phyloP scores from a whole-genome alignment of 2,888 invertebrate species.

The Pyrocoelia pectoralis region DNA sequence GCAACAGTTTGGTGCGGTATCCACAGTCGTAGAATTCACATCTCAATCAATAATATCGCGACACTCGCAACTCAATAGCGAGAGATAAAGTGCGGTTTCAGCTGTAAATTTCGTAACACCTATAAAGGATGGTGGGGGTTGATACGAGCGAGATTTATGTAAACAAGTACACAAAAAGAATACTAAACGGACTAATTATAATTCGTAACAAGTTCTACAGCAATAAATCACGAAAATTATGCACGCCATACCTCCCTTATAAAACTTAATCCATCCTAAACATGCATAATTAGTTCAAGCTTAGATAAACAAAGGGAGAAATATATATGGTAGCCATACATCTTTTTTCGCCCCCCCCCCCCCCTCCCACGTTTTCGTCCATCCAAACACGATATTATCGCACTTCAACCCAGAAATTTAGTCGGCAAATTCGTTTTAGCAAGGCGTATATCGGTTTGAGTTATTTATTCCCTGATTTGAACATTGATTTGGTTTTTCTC shows the following conservation, averaged over 20 bases:
- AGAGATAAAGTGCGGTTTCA: no score
- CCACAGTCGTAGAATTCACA: no score
- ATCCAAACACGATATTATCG: conserved; percentile 30
- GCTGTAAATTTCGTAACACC: no score
- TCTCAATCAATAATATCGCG: no score
- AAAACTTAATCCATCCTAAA: conserved; percentile 32
- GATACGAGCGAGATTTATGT: no score
- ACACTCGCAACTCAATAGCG: no score
- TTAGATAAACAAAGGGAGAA: conserved; percentile 33
- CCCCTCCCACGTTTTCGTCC: no score
- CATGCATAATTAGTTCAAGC: conserved; percentile 33
- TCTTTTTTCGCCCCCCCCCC: conserved; percentile 22
- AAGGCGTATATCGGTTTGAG: conserved; percentile 17
- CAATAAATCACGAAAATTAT: conserved; percentile 32
- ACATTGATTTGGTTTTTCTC: conserved; percentile 16
- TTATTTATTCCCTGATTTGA: conserved; percentile 24
- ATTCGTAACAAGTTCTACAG: conserved; percentile 14
- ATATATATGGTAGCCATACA: conserved; percentile 34
- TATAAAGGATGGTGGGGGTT: no score
- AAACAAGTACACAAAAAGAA: conserved; percentile 10
- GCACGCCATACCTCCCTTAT: conserved; percentile 23
- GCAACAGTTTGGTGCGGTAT: no score
- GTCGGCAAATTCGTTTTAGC: conserved; percentile 21
- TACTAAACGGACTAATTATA: conserved; percentile 12
- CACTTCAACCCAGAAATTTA: conserved; percentile 30